Percentiles rank a stretch among this genome's conserved stretches.
These are phyloP conservation scores for Gasterosteus nipponicus DNA, from an alignment of 2,113 vertebrate genomes.

Conservation along the genomic window DNA sequence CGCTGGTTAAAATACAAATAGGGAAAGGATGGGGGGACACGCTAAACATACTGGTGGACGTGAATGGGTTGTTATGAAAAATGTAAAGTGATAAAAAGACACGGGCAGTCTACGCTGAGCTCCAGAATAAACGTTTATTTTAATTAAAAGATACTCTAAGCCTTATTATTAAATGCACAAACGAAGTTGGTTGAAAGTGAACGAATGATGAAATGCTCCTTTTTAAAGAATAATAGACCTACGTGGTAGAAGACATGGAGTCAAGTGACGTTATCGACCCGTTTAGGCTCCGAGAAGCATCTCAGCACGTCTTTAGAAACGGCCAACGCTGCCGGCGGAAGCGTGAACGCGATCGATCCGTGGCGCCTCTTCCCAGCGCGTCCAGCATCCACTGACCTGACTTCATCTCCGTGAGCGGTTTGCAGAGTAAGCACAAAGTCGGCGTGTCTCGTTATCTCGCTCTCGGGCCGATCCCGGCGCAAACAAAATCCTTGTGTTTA, in stretches of 20 bases:
- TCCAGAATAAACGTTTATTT: no score
- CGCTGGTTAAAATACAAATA: conserved; percentile 12
- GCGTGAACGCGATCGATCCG: conserved; percentile 38
- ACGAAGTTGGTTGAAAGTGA: not conserved
- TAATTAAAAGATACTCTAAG: no score
- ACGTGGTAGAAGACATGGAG: conserved; percentile 6
- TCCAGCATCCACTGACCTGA: conserved; percentile 32
- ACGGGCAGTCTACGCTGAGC: no score
- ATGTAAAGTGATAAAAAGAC: no score
- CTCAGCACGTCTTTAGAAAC: not conserved
- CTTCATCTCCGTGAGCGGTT: conserved; percentile 17
- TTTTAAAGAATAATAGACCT: conserved; percentile 34
- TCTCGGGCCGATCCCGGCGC: conserved; percentile 8
- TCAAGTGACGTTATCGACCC: conserved; percentile 23
- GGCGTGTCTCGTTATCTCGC: conserved; percentile 28
- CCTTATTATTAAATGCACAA: no score
- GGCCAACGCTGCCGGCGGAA: conserved; percentile 23
- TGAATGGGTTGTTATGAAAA: not conserved
- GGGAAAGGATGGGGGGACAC: no score
- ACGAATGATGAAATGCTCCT: not conserved
- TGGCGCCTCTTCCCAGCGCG: conserved; percentile 23
- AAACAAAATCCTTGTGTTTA: conserved; percentile 60
- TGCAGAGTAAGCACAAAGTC: conserved; percentile 33
- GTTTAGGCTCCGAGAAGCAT: conserved; percentile 11
- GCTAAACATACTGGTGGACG: conserved; percentile 4